Conservation (phyloP, 1,140 invertebrate genomes). For the Drosophila micromelanica region DNA sequence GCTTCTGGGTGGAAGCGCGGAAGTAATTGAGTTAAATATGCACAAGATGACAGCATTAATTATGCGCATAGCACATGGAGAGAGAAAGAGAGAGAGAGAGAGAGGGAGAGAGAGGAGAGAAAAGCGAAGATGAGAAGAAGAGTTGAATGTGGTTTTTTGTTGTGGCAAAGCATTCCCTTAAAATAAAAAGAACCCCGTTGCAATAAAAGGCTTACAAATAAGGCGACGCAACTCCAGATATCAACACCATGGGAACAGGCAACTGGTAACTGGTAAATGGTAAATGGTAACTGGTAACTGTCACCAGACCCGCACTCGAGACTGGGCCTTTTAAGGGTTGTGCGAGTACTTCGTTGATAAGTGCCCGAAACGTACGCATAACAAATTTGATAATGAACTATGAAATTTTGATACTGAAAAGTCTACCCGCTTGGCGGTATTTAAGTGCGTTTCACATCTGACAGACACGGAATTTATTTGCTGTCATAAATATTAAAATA, state of each 20-base stretch:
- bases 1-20: conserved; percentile 69
- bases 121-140: conserved; percentile 46
- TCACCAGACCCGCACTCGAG: conserved; percentile 19
- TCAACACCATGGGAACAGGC: conserved; percentile 59
- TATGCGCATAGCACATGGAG: conserved; percentile 52
- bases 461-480: conserved; percentile 66
- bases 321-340: conserved; percentile 44
- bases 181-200: conserved; percentile 41
- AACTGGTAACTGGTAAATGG: conserved; percentile 8
- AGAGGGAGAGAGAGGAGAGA: neutral
- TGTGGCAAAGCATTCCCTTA: conserved; percentile 57
- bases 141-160: conserved; percentile 74
- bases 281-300: conserved; percentile 17
- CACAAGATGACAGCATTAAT: conserved; percentile 82
- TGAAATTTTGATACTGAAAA: conserved; percentile 63
- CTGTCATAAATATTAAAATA: conserved; percentile 82
- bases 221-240: conserved; percentile 57
- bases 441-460: conserved; percentile 40
- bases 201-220: conserved; percentile 61
- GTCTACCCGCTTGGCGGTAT: conserved; percentile 23
- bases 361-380: conserved; percentile 68
- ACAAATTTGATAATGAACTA: conserved; percentile 81
- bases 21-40: conserved; percentile 83
- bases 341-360: conserved; percentile 10
- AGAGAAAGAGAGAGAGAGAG: neutral